Evolutionary conservation across 2,888 invertebrate species (phyloP).

Genomic region (Tridacna gigas): DNA sequence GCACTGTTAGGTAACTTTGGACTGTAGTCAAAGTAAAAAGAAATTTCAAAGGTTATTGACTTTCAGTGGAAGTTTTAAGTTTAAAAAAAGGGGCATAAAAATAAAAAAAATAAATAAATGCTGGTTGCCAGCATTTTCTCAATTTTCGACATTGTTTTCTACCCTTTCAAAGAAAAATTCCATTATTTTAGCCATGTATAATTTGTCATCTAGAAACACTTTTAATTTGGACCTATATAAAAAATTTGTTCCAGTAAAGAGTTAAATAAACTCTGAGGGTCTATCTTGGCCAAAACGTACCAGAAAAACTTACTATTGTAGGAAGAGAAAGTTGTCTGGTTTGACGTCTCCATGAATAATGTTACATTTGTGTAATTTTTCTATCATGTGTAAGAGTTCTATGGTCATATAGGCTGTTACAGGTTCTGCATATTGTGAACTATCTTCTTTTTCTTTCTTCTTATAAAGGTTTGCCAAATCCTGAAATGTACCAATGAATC

Average conservation of each 20-base stretch:
- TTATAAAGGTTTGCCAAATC: slow-evolving; percentile 73
- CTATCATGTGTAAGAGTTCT: slow-evolving; percentile 93
- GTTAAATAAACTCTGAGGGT: too few relatives aligned
- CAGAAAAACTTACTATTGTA: slow-evolving; percentile 76
- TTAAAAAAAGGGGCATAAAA: too few relatives aligned
- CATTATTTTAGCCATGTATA: too few relatives aligned
- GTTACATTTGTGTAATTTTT: slow-evolving; percentile 92
- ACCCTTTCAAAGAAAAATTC: too few relatives aligned
- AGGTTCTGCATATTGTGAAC: slow-evolving; percentile 73
- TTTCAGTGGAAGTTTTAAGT: too few relatives aligned
- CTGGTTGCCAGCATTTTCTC: too few relatives aligned
- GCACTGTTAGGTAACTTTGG: slow-evolving; percentile 55
- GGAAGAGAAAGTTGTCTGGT: slow-evolving; percentile 95
- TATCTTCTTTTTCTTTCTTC: slow-evolving; percentile 38
- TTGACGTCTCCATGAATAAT: slow-evolving; percentile 98
- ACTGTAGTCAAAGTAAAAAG: slow-evolving; percentile 35
- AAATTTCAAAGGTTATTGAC: too few relatives aligned
- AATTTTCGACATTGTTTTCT: too few relatives aligned
- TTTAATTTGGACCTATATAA: too few relatives aligned
- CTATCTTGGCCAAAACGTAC: not conserved
- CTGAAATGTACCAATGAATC: slow-evolving; percentile 49
- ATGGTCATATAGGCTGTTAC: slow-evolving; percentile 92
- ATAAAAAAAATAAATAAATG: too few relatives aligned
- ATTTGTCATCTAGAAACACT: too few relatives aligned
- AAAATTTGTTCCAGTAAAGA: too few relatives aligned